A percentile compares a stretch with the other conserved stretches of the same genome.
Conservation (phyloP, 2,113 vertebrate genomes). For the Hippocampus barbouri region DNA sequence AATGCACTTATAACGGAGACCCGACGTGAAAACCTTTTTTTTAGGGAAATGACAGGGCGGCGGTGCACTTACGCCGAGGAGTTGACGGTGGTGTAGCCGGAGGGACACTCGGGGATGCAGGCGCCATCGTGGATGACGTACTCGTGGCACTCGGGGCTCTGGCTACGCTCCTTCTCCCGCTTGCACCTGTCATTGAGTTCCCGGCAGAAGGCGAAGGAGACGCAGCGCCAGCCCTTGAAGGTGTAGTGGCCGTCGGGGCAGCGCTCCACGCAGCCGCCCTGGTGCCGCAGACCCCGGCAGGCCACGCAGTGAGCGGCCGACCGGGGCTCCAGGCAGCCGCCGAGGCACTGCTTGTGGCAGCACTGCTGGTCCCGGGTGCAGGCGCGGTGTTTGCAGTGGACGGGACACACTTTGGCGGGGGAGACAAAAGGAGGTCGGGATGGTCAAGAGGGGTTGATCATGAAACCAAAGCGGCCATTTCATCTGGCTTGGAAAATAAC, state of each 20-base stretch:
- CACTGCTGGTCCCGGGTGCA: slow-evolving; percentile 81
- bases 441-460: background rate
- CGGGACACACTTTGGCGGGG: slow-evolving; percentile 77
- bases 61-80: slow-evolving; percentile 83
- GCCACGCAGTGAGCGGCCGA: slow-evolving; percentile 80
- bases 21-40: background rate
- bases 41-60: background rate
- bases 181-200: slow-evolving; percentile 83
- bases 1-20: too few relatives aligned
- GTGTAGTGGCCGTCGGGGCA: slow-evolving; percentile 80
- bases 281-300: slow-evolving; percentile 81
- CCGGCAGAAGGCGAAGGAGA: slow-evolving; percentile 86
- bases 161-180: slow-evolving; percentile 59
- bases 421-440: background rate
- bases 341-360: slow-evolving; percentile 89
- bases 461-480: background rate
- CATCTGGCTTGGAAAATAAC: background rate
- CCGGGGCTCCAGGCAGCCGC: slow-evolving; percentile 79
- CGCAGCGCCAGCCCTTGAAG: slow-evolving; percentile 90
- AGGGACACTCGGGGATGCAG: slow-evolving; percentile 88
- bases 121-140: slow-evolving; percentile 88
- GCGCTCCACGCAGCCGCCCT: slow-evolving; percentile 75
- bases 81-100: slow-evolving; percentile 86
- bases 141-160: slow-evolving; percentile 73
- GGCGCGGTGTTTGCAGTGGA: slow-evolving; percentile 83